Conservation (phyloP, 1,140 invertebrate species). For the Maconellicoccus hirsutus region DNA sequence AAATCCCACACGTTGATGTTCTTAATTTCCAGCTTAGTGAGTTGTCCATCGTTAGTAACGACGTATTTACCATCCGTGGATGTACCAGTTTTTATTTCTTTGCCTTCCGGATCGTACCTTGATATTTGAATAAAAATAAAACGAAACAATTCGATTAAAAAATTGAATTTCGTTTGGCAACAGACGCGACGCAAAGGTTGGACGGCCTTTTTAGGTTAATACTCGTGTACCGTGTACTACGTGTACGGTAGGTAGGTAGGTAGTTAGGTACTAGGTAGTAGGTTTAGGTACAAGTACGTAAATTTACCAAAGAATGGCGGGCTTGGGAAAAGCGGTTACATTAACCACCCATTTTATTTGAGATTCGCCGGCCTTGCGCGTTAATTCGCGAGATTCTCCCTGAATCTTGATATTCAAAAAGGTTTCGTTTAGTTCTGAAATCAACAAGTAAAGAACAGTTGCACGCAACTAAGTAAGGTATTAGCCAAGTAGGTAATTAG, state of each 20-base stretch:
- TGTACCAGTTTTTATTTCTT: constrained; percentile 29
- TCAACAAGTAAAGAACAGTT: background rate
- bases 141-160: too few species aligned
- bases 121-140: background rate
- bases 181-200: too few species aligned
- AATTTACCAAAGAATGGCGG: constrained; percentile 36
- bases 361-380: constrained; percentile 25
- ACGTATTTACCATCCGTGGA: constrained; percentile 34
- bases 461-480: background rate
- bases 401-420: background rate
- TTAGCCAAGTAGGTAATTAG: background rate
- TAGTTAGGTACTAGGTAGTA: too few species aligned
- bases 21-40: constrained; percentile 35
- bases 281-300: constrained; percentile 14
- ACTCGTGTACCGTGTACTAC: too few species aligned
- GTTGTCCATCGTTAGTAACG: constrained; percentile 29
- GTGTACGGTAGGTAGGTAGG: too few species aligned
- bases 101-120: constrained; percentile 32
- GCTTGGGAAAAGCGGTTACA: constrained; percentile 37
- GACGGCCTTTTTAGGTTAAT: too few species aligned
- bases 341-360: constrained; percentile 35
- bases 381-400: background rate
- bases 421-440: background rate
- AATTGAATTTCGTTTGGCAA: too few species aligned
- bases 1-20: constrained; percentile 37